Percentiles rank a stretch among this genome's conserved stretches.
Evolutionary conservation across 2,888 invertebrate species (phyloP).

Genomic region (Sinhomidia bicolor): DNA sequence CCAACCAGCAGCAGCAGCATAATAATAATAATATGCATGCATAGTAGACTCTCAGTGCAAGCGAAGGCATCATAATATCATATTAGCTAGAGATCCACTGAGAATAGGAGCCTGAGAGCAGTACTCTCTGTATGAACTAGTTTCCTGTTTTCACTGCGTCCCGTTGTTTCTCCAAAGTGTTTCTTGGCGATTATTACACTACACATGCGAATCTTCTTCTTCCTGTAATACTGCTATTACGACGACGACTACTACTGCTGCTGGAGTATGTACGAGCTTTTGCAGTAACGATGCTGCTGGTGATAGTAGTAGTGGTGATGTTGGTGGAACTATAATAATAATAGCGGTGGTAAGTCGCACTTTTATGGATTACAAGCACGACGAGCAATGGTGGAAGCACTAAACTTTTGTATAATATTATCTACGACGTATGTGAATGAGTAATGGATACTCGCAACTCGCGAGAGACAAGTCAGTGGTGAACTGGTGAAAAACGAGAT

Average conservation of each 20-base stretch:
- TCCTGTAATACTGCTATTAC: neutral
- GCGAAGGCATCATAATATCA: neutral
- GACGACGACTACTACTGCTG: neutral
- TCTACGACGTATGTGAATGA: conserved; percentile 38
- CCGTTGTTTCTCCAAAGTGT: conserved; percentile 47
- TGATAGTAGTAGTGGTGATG: neutral
- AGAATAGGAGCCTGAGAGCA: neutral
- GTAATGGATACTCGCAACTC: conserved; percentile 49
- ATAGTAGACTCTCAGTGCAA: neutral
- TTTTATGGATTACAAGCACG: conserved; percentile 38
- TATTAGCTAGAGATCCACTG: neutral
- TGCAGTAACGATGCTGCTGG: neutral
- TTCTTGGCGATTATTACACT: conserved; percentile 47
- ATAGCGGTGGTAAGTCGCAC: conserved; percentile 11
- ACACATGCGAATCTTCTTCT: conserved; percentile 10
- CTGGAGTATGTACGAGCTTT: too few relatives aligned
- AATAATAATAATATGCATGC: too few relatives aligned
- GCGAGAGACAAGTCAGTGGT: conserved; percentile 47
- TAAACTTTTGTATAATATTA: conserved; percentile 26
- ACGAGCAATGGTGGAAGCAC: neutral
- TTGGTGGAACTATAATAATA: neutral
- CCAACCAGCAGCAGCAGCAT: too few relatives aligned
- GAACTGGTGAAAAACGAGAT: conserved; percentile 45
- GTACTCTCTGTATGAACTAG: conserved; percentile 37
- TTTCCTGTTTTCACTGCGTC: conserved; percentile 43